Base-by-base conservation (phyloP, 2,797 vertebrate genomes). In the Sardinella longiceps region DNA sequence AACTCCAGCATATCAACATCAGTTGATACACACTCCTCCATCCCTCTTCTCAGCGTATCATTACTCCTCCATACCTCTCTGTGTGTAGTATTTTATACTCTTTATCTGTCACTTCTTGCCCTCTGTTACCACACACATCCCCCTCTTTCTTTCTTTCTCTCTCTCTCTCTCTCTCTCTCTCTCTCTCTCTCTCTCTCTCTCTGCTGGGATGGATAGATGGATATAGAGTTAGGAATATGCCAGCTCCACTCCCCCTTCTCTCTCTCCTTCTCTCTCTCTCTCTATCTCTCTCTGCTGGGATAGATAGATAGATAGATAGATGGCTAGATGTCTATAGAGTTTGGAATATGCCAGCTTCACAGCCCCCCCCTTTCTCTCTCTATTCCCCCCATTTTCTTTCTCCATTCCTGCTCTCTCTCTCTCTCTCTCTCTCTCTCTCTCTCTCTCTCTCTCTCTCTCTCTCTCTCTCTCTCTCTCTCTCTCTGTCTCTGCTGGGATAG, bases 321-420 rank as follows among this genome's bases (percentile, higher is more conserved):
- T 46, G 11, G 46, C 6, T 46, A 48, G 46, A 48, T 9, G 12
- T 6, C 7, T 1, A 48, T 1, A 48, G 46, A 48, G 46, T 82
- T 81, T 87, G 87, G 82, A 93, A 92, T 93, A 91, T 90, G 92
- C 92, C 89, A 89, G 90, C 90, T 92, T 91, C 91, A 92, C 93
- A 93, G 90, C n/a, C n/a, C n/a, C n/a, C n/a, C n/a, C n/a, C n/a
- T 18, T 51, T 51, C 50, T 51, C 50, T 51, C 50, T 51, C 48
- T n/a, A n/a, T n/a, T n/a, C n/a, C n/a, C n/a, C n/a, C n/a, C 43
- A 43, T 43, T 43, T 43, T 43, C 43, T 43, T 43, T 43, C 43
- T 7, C 43, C 43, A 3, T 23, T 5, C 20, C 53, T 15, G 4
- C 15, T 23, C 20, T 18, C 15, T 53, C 51, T 53, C 51, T 5